Percentiles rank a stretch among this genome's conserved stretches.
Evolutionary conservation across 2,888 invertebrate genomes (phyloP).

Genomic region (Lissocephala sabroskyi): DNA sequence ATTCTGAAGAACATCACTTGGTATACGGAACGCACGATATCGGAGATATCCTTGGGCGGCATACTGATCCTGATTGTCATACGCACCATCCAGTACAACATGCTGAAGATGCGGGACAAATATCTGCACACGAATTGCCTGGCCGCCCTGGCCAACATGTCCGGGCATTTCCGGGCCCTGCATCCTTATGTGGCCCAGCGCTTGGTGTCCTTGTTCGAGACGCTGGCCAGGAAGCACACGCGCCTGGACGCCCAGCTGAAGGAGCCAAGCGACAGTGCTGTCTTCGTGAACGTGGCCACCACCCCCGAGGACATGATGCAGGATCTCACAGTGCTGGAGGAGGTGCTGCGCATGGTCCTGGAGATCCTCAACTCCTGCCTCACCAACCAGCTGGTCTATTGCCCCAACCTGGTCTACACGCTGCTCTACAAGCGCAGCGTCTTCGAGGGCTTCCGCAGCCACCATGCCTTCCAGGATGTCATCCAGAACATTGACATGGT

Average conservation of each 20-base stretch:
- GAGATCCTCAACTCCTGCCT: conserved; percentile 98
- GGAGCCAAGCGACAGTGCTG: conserved; percentile 68
- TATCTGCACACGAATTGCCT: conserved; percentile 99
- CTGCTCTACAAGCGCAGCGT: conserved; percentile 93
- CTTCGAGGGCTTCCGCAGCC: conserved; percentile 88
- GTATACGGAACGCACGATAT: conserved; percentile 94
- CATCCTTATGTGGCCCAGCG: conserved; percentile 98
- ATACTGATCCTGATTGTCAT: conserved; percentile 95
- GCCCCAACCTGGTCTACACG: conserved; percentile 95
- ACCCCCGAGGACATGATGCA: conserved; percentile 77
- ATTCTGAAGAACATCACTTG: conserved; percentile 89
- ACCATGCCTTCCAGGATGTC: conserved; percentile 92
- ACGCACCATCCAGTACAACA: conserved; percentile 97
- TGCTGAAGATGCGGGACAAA: conserved; percentile 95
- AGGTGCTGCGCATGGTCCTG: conserved; percentile 95
- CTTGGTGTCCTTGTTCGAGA: conserved; percentile 91
- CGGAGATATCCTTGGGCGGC: conserved; percentile 95
- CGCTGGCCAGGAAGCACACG: conserved; percentile 88
- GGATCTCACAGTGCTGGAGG: conserved; percentile 93
- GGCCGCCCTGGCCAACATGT: conserved; percentile 99
- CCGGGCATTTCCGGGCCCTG: conserved; percentile 89
- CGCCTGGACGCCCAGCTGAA: conserved; percentile 78
- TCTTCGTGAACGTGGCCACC: conserved; percentile 67
- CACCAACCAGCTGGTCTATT: conserved; percentile 87
- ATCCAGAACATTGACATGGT: conserved; percentile 96